A percentile compares a stretch with the other conserved stretches of the same genome.
Conservation (phyloP, 37 sponge, comb jelly and placozoan genomes). For the Eunapius fragilis region DNA sequence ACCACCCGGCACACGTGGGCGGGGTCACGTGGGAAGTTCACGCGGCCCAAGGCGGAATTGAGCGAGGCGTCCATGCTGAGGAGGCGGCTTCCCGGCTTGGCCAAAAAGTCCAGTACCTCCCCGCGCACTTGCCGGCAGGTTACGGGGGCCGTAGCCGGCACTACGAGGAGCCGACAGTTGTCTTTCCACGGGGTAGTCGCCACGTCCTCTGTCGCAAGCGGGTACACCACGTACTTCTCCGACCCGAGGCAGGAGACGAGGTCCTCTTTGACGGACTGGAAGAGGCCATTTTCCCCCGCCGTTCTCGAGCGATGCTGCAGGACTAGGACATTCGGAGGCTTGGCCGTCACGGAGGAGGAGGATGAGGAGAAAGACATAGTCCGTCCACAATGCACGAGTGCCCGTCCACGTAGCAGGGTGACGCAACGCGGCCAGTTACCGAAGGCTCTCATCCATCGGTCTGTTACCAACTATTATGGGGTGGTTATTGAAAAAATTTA, state of each 20-base stretch:
- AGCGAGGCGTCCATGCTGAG: constrained; percentile 48
- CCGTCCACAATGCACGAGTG: no score
- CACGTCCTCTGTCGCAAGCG: constrained; percentile 33
- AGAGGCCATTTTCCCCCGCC: neutral
- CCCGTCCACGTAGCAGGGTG: no score
- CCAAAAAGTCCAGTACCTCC: constrained; percentile 14
- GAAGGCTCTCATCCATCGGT: no score
- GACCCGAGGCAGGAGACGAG: constrained; percentile 22
- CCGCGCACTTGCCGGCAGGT: constrained; percentile 6
- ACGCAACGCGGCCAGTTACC: no score
- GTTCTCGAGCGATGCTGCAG: neutral
- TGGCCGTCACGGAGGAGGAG: neutral
- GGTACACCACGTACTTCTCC: constrained; percentile 59
- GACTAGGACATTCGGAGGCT: constrained; percentile 60
- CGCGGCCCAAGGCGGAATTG: constrained; percentile 19
- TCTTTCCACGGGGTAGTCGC: constrained; percentile 49
- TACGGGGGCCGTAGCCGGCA: constrained; percentile 10
- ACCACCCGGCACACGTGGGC: neutral
- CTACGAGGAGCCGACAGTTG: constrained; percentile 45
- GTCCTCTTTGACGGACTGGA: constrained; percentile 9
- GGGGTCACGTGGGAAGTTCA: neutral
- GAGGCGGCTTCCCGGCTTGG: constrained; percentile 28
- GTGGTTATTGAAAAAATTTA: no score
- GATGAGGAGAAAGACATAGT: no score
- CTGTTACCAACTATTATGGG: no score